Evolutionary conservation across 2,797 vertebrate genomes (phyloP).

Genomic region (Cetoscarus ocellatus): DNA sequence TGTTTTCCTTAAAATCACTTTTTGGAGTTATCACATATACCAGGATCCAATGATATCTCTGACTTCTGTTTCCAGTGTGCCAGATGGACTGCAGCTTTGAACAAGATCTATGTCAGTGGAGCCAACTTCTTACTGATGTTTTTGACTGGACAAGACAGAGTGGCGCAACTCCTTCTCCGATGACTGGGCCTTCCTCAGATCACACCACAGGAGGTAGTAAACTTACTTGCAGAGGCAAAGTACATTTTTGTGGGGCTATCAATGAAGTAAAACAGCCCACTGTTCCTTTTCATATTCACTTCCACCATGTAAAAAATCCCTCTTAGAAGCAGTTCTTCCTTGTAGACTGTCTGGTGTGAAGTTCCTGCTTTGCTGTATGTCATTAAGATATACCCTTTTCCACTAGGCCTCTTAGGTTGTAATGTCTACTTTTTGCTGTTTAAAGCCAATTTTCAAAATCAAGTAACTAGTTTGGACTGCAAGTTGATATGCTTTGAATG

Average conservation of each 20-base stretch:
- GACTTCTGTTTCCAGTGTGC: constrained; percentile 54
- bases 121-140: constrained; percentile 65
- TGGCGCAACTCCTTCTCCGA: constrained; percentile 68
- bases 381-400: neutral
- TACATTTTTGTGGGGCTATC: neutral
- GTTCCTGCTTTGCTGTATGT: neutral
- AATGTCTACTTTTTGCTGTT: neutral
- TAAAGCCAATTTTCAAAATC: neutral
- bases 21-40: neutral
- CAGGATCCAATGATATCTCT: neutral
- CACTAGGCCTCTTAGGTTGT: neutral
- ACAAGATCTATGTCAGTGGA: constrained; percentile 74
- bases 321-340: neutral
- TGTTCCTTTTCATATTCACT: neutral
- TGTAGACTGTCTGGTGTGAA: neutral
- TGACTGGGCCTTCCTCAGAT: constrained; percentile 75
- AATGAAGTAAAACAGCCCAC: neutral
- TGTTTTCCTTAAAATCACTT: too few species aligned
- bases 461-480: neutral
- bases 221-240: neutral
- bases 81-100: constrained; percentile 76
- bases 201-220: constrained; percentile 77
- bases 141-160: constrained; percentile 79
- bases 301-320: neutral
- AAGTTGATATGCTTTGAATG: neutral